These are phyloP conservation scores for Alethe castanea DNA, from an alignment of 2,113 vertebrate species.

Conservation along the genomic window DNA sequence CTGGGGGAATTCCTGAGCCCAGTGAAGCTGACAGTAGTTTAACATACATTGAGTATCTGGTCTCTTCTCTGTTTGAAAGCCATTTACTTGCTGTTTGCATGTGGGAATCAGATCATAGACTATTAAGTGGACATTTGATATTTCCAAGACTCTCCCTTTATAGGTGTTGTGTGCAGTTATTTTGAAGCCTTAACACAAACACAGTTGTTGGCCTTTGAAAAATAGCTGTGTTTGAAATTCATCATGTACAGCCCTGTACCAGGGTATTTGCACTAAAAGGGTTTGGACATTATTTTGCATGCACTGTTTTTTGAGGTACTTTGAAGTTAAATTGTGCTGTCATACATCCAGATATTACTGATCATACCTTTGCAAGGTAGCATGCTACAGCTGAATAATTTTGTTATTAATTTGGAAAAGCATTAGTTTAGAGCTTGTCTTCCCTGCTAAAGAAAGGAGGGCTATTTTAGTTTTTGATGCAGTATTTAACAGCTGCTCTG, in stretches of 20 bases:
- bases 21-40: not conserved
- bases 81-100: not conserved
- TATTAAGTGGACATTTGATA: not conserved
- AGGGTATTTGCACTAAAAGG: not conserved
- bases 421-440: not conserved
- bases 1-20: not conserved
- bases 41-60: not conserved
- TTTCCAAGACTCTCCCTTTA: not conserved
- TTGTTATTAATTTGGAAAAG: constrained; percentile 3
- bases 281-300: not conserved
- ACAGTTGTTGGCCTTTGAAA: not conserved
- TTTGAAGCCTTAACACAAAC: not conserved
- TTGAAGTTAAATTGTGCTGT: not conserved
- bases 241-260: not conserved
- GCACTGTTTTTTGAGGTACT: not conserved
- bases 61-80: not conserved
- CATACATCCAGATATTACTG: not conserved
- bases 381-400: not conserved
- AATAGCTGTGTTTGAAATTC: not conserved
- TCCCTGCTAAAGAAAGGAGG: not conserved
- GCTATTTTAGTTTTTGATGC: not conserved
- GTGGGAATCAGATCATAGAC: not conserved
- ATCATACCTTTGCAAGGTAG: not conserved
- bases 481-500: not conserved
- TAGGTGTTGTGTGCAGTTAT: not conserved